A percentile compares a stretch with the other conserved stretches of the same genome.
These are phyloP conservation scores for Cylas formicarius DNA, from an alignment of 1,140 invertebrate genomes.

Conservation along the genomic window DNA sequence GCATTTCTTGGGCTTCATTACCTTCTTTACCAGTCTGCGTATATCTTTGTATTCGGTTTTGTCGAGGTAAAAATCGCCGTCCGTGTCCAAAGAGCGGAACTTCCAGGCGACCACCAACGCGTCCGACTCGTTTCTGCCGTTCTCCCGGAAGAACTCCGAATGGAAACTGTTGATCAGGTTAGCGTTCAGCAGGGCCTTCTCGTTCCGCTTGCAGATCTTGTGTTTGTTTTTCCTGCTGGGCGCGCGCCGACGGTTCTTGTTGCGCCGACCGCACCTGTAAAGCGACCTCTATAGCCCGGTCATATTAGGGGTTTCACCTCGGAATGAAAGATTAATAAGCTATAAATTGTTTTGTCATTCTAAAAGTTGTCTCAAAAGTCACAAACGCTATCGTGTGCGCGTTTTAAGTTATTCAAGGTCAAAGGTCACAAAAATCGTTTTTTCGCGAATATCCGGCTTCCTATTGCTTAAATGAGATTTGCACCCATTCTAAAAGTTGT, in stretches of 20 bases:
- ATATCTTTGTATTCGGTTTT: conserved; percentile 74
- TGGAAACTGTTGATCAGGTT: conserved; percentile 77
- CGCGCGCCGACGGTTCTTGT: conserved; percentile 25
- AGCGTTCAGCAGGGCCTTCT: conserved; percentile 70
- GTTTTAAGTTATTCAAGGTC: no score
- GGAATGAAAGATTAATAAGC: no score
- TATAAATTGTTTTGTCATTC: no score
- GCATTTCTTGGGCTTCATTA: conserved; percentile 80
- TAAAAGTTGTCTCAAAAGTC: no score
- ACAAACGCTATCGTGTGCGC: no score
- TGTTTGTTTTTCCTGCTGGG: conserved; percentile 23
- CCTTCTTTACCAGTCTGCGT: conserved; percentile 71
- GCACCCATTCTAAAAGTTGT: no score
- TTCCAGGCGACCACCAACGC: conserved; percentile 75
- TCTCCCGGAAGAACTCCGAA: conserved; percentile 56
- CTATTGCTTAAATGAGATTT: no score
- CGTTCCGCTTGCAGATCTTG: conserved; percentile 58
- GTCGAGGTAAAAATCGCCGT: conserved; percentile 65
- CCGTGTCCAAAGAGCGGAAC: conserved; percentile 70
- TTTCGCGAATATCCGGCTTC: no score
- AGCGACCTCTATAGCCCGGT: neutral
- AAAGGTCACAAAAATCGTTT: no score
- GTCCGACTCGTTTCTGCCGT: conserved; percentile 25
- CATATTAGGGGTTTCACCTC: no score
- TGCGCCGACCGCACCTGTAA: conserved; percentile 45